A percentile compares a stretch with the other conserved stretches of the same genome.
Conservation (phyloP, 1,140 invertebrate genomes). For the Melanaphis sacchari region DNA sequence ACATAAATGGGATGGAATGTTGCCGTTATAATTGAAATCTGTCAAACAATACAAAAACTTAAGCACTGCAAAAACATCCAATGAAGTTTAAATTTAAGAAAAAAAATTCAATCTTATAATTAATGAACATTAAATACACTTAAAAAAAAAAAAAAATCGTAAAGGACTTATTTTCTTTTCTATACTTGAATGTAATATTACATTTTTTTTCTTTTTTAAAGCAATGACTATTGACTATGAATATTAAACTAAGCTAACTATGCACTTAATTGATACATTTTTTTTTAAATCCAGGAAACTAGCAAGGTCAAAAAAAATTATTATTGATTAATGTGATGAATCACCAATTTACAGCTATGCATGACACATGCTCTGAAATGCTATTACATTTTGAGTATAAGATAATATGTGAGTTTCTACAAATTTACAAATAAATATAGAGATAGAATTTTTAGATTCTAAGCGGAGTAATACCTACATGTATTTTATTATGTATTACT, state of each 20-base stretch:
- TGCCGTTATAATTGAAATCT: constrained; percentile 36
- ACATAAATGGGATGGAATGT: constrained; percentile 35
- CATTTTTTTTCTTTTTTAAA: not conserved
- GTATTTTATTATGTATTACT: not conserved
- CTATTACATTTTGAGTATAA: not conserved
- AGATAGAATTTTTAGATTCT: not conserved
- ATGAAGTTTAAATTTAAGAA: not conserved
- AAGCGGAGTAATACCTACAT: too few species aligned
- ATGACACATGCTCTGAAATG: not conserved
- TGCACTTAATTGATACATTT: constrained; percentile 2
- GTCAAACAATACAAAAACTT: constrained; percentile 31
- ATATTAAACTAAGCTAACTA: constrained; percentile 20
- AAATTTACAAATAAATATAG: not conserved
- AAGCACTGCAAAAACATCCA: not conserved
- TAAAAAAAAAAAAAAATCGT: not conserved
- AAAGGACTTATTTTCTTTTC: not conserved
- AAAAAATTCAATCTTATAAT: not conserved
- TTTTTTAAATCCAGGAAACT: not conserved
- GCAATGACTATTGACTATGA: not conserved
- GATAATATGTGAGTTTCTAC: not conserved
- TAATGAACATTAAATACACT: not conserved
- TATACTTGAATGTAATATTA: not conserved
- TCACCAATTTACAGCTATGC: not conserved
- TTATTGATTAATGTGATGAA: not conserved
- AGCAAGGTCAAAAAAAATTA: constrained; percentile 2